These are phyloP conservation scores for Aegithalos caudatus DNA, from an alignment of 2,113 vertebrate species.

Conservation along the genomic window DNA sequence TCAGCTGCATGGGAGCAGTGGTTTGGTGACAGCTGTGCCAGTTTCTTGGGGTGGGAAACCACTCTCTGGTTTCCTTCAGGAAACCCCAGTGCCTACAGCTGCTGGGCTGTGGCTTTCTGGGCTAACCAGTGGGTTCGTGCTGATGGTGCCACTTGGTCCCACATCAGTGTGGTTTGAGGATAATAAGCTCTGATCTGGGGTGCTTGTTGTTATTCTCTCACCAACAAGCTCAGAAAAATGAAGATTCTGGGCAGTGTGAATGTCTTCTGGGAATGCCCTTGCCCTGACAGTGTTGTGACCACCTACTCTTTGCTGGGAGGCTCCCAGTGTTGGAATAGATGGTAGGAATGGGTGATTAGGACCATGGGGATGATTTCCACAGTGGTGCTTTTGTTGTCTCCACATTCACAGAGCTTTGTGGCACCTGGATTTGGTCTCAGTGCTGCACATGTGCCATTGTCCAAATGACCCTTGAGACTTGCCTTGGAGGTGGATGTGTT, in stretches of 20 bases:
- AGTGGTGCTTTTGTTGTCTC: background rate
- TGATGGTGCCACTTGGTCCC: rapidly evolving
- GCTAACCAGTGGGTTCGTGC: background rate
- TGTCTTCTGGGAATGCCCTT: background rate
- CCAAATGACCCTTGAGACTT: background rate
- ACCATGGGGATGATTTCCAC: background rate
- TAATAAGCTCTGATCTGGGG: background rate
- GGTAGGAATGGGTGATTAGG: background rate
- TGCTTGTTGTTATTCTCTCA: background rate
- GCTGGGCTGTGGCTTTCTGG: background rate
- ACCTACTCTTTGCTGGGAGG: background rate
- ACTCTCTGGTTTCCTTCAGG: background rate
- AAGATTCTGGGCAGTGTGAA: background rate
- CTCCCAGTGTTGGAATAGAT: background rate
- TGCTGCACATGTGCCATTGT: rapidly evolving
- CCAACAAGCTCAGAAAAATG: background rate
- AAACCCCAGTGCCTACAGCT: background rate
- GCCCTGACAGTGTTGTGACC: background rate
- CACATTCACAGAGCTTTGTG: background rate
- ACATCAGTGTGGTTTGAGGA: background rate
- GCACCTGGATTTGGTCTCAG: background rate
- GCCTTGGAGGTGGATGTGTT: background rate
- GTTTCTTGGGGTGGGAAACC: background rate
- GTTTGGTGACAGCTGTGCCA: background rate
- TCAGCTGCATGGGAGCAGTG: background rate